Evolutionary conservation across 92 coral and sea anemone genomes (phyloP).

Genomic region (Meandrina meandrites): DNA sequence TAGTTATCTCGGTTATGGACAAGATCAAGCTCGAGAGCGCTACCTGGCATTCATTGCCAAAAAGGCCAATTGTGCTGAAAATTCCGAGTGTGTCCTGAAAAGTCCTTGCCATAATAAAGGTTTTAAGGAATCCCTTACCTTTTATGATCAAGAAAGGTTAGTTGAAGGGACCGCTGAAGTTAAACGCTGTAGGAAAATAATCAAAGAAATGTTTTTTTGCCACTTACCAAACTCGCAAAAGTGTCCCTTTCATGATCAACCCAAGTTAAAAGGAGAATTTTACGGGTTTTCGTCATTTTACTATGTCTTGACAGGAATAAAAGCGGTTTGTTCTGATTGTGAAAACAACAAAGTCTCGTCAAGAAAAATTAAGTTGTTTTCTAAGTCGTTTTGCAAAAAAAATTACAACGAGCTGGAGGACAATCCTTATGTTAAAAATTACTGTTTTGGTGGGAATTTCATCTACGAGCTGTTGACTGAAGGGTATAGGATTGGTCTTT

Average conservation of each 20-base stretch:
- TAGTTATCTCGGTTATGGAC: no score
- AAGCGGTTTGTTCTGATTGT: conserved; percentile 37
- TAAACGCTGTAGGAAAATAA: conserved; percentile 3
- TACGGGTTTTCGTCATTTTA: conserved; percentile 39
- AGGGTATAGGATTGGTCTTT: conserved; percentile 5
- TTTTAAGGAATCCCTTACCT: conserved; percentile 6
- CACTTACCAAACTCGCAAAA: not conserved
- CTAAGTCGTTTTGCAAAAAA: conserved; percentile 18
- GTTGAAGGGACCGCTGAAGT: conserved; percentile 24
- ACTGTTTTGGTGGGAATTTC: conserved; percentile 52
- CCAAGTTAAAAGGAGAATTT: conserved; percentile 43
- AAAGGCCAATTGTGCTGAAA: no score
- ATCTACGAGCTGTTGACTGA: conserved; percentile 36
- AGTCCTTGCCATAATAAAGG: conserved; percentile 64
- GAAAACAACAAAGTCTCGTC: conserved; percentile 12
- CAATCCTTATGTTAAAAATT: conserved; percentile 13
- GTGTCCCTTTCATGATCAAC: conserved; percentile 63
- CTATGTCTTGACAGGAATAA: conserved; percentile 42
- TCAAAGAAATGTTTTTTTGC: conserved; percentile 54
- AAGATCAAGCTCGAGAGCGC: no score
- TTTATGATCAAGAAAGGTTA: conserved; percentile 14
- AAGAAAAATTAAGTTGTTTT: not conserved
- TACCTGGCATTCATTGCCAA: no score
- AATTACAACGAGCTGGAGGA: not conserved
- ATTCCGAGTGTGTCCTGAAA: conserved; percentile 11